Evolutionary conservation across 2,888 invertebrate genomes (phyloP), one percentile per base, ranked within the genome.

Genomic region (Hemistola chrysoprasaria): DNA sequence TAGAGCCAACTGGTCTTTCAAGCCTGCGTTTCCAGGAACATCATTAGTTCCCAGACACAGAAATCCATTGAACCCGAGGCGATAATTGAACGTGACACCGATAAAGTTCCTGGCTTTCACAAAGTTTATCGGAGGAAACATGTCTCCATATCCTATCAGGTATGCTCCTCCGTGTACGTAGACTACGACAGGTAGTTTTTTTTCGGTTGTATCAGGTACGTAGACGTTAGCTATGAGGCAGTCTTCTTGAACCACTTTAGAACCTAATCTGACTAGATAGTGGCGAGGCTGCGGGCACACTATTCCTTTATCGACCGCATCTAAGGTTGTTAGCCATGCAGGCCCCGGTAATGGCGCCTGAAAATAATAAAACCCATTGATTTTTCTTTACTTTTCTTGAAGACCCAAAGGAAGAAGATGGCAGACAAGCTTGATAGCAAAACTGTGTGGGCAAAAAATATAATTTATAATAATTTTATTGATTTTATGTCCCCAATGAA

Each of bases 171-270:
- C 72, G 8, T 74, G 74, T 3, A 73, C 50, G 20, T 57, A 57
- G 0, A 73, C 69, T 1, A 65, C 32, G 0, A 73, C 70, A 0
- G 71, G 59, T 0, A 64, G 52, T 1, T 71, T 57, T n/a, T 40
- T 48, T 11, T 58, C 51, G 6, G 55, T 23, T 8, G 73, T 77
- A 29, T 69, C 65, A 0, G 81, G 78, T 1, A 78, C 75, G 35
- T 68, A 83, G 2, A 85, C 65, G 47, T 77, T 85, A n/a, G 77
- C 62, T 11, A 73, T 56, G 0, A 85, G 64, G 37, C 85, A 85
- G 22, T 80, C 68, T 39, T 83, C 79, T 23, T 62, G 47, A 37
- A 50, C 42, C 0, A 27, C 24, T 30, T 45, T 47, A 1, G 37
- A 34, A 16, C 1, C 22, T 1, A 3, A 9, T 24, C 7, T 30